Evolutionary conservation across 1,140 invertebrate species (phyloP).

Genomic region (Hycleus cichorii): DNA sequence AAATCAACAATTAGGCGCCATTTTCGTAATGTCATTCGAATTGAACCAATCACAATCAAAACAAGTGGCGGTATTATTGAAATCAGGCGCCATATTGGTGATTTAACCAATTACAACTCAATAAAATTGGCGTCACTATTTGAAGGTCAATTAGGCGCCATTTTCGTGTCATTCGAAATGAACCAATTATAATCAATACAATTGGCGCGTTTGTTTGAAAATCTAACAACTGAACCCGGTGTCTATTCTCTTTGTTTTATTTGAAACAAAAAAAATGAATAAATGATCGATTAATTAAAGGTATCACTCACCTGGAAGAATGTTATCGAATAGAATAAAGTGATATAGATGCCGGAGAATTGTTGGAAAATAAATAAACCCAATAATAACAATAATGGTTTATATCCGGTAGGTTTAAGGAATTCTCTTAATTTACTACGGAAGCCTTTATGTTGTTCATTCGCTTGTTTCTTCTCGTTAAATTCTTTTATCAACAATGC

Average conservation of each 20-base stretch:
- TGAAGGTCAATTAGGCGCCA: no score
- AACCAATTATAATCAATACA: background rate
- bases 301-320: slow-evolving; percentile 46
- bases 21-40: background rate
- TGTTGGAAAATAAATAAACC: slow-evolving; percentile 55
- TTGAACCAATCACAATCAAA: background rate
- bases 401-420: slow-evolving; percentile 50
- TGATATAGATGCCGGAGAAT: slow-evolving; percentile 57
- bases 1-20: no score
- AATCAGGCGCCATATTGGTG: no score
- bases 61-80: no score
- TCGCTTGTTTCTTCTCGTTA: slow-evolving; percentile 40
- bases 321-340: slow-evolving; percentile 62
- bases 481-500: slow-evolving; percentile 40
- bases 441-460: slow-evolving; percentile 13
- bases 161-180: background rate
- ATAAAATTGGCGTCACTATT: no score
- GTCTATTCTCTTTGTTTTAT: no score
- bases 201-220: no score
- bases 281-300: no score
- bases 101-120: no score
- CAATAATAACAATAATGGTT: slow-evolving; percentile 50
- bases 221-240: no score
- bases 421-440: slow-evolving; percentile 40
- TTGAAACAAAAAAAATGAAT: no score